Base-by-base conservation (phyloP, 2,797 vertebrate genomes). In the Ctenopoma kingsleyae region DNA sequence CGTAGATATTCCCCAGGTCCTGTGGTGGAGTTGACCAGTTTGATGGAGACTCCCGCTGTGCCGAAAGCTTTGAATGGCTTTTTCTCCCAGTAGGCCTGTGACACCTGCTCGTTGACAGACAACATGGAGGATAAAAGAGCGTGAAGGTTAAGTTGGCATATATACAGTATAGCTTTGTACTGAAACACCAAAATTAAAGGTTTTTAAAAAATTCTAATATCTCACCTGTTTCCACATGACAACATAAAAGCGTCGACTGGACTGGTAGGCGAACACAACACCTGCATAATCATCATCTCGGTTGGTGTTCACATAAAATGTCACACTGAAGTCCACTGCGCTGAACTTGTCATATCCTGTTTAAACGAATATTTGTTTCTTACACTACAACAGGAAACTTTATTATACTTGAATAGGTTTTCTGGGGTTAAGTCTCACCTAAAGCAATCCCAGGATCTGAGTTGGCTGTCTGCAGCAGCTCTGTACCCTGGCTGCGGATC, bases 191-290 rank as follows among this genome's bases (percentile, higher is more conserved):
- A 17, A 25, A 41, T 15, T 30, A 44, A 66, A 63, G 9, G 25
- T 40, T 72, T 38, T 53, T 25, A 44, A 17, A 19, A 36, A 44
- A 5, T 35, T 22, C 16, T 69, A 12, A 44, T n/a, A 15, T 9
- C 65, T 95, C 61, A 98, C 96, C 89, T 99, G 97, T 85, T 99
- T 99, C 98, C 98, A 99, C 98, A 99, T 99, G 16, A 99, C 94
- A 32, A 97, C 98, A 0, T 99, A 99, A 87, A 99, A 99, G 12
- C 97, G 95, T 27, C 94, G 95, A 81, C 97, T 99, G 61, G 98
- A 99, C 90, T 99, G 98, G 86, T 98, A 99, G 71, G 95, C 95
- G 16, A 99, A 99, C 61, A 98, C 98, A 16, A 99, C 96, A 52
- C 98, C 98, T 0, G 97, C 98, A 0, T 98, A 99, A 90, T 99